Evolutionary conservation across 1,140 invertebrate genomes (phyloP).

Genomic region (Kradibia gibbosae): DNA sequence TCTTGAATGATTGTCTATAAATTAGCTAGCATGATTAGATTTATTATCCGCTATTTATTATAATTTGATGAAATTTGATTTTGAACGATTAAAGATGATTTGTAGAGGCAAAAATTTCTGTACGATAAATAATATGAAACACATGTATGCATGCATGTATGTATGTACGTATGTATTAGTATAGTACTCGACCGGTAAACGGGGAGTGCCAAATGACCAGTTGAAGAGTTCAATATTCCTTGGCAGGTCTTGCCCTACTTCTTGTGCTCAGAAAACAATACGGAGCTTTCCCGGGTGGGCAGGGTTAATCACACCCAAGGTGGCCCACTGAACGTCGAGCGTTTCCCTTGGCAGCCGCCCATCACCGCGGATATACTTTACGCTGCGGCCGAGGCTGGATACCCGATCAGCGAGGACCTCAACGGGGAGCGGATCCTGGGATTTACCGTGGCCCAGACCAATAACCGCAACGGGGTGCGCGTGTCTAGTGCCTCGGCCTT

Average conservation of each 20-base stretch:
- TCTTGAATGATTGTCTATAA: too few relatives aligned
- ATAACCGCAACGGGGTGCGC: slow-evolving; percentile 76
- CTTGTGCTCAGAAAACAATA: slow-evolving; percentile 72
- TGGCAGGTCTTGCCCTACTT: slow-evolving; percentile 75
- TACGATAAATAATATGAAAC: too few relatives aligned
- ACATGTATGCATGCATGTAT: too few relatives aligned
- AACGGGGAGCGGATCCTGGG: slow-evolving; percentile 73
- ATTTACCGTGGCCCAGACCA: slow-evolving; percentile 74
- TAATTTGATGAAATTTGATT: too few relatives aligned
- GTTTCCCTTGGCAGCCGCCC: slow-evolving; percentile 71
- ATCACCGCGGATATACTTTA: slow-evolving; percentile 73
- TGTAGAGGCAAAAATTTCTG: too few relatives aligned
- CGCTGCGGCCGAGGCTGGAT: slow-evolving; percentile 74
- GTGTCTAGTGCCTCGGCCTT: slow-evolving; percentile 81
- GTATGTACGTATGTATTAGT: too few relatives aligned
- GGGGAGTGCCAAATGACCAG: neutral
- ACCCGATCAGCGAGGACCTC: slow-evolving; percentile 73
- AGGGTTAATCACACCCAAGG: slow-evolving; percentile 63
- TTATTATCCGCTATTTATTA: too few relatives aligned
- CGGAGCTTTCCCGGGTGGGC: slow-evolving; percentile 67
- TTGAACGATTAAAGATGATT: too few relatives aligned
- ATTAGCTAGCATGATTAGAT: too few relatives aligned
- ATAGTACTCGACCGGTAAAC: too few relatives aligned
- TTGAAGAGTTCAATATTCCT: neutral
- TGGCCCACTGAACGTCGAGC: slow-evolving; percentile 69